Evolutionary conservation across 2,888 invertebrate species (phyloP).

Genomic region (Pomacea canaliculata): DNA sequence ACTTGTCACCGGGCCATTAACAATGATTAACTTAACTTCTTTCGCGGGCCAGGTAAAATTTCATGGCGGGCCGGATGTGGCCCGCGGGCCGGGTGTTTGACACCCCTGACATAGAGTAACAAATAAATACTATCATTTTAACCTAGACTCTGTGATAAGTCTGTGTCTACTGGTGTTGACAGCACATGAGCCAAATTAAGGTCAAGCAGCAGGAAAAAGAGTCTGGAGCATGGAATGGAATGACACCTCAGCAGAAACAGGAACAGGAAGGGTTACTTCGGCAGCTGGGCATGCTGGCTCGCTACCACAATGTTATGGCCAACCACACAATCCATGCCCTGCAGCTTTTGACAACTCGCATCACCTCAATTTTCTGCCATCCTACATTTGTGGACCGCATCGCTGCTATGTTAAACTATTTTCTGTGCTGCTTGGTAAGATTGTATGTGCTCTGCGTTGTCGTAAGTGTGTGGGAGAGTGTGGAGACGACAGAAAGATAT

Average conservation of each 20-base stretch:
- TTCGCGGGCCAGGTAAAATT: too few species aligned
- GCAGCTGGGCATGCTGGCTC: conserved; percentile 85
- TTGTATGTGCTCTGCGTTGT: not conserved
- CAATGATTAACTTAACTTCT: too few species aligned
- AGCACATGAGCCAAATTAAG: conserved; percentile 84
- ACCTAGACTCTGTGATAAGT: not conserved
- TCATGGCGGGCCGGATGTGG: too few species aligned
- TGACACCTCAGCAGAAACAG: conserved; percentile 81
- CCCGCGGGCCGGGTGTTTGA: too few species aligned
- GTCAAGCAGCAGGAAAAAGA: conserved; percentile 82
- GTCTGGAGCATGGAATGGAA: conserved; percentile 79
- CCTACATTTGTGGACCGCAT: conserved; percentile 91
- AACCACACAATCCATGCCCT: conserved; percentile 88
- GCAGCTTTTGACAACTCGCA: conserved; percentile 71
- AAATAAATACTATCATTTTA: too few species aligned
- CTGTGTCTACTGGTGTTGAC: conserved; percentile 5
- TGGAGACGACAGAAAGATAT: not conserved
- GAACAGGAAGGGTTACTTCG: conserved; percentile 68
- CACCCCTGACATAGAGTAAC: too few species aligned
- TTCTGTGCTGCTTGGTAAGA: conserved; percentile 82
- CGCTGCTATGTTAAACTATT: conserved; percentile 95
- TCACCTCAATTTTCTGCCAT: conserved; percentile 83
- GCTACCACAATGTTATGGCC: conserved; percentile 92
- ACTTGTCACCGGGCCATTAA: too few species aligned
- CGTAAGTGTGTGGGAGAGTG: too few species aligned